Conservation (phyloP, 64 coral and sea anemone genomes). For the Hydrozoanthus tunicans region DNA sequence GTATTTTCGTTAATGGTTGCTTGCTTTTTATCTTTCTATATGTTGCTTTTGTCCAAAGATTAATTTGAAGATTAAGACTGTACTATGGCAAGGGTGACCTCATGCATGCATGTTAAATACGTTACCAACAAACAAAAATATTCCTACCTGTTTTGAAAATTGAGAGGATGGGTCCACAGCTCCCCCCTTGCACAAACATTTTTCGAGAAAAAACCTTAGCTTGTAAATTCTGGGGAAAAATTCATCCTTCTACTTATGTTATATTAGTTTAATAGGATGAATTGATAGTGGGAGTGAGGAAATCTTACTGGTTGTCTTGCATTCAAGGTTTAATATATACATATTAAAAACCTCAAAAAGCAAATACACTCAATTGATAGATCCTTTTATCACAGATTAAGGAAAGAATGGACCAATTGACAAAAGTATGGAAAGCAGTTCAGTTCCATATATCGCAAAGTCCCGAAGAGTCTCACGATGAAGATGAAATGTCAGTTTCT, state of each 20-base stretch:
- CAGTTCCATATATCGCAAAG: constrained; percentile 7
- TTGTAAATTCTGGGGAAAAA: constrained; percentile 8
- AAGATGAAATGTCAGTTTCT: background rate
- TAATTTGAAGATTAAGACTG: no score
- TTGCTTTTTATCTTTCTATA: no score
- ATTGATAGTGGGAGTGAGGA: background rate
- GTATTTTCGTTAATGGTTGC: no score
- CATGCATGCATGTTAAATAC: no score
- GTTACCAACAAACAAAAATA: background rate
- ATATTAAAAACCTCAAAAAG: background rate
- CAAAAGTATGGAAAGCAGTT: constrained; percentile 10
- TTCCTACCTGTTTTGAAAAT: constrained; percentile 8
- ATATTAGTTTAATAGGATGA: background rate
- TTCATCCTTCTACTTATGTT: background rate
- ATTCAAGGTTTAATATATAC: background rate
- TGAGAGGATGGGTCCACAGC: background rate
- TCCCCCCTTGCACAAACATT: background rate
- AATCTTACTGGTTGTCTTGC: background rate
- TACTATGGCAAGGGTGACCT: no score
- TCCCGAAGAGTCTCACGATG: background rate
- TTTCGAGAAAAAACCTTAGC: constrained; percentile 5
- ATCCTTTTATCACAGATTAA: constrained; percentile 6
- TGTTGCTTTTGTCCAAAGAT: no score
- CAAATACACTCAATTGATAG: background rate
- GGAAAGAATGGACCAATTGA: constrained; percentile 5